Percentiles rank a stretch among this genome's conserved stretches.
Evolutionary conservation across 2,888 invertebrate species (phyloP).

Genomic region (Clivina fossor): DNA sequence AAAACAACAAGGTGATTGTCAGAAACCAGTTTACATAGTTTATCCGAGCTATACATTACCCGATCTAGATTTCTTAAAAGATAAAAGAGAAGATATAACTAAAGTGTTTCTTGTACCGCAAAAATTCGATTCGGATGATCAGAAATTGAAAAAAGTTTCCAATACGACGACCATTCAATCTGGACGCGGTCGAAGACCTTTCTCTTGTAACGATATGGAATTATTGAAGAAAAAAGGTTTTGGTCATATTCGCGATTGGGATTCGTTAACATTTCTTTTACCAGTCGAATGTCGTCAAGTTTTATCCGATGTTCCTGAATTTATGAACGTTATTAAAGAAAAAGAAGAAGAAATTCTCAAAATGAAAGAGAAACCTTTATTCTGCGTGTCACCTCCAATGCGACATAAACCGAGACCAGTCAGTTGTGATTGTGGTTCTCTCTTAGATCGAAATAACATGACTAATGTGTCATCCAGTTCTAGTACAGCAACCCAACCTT

Average conservation of each 20-base stretch:
- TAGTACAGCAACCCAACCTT: conserved; percentile 76
- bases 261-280: conserved; percentile 83
- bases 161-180: not conserved
- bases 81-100: conserved; percentile 50
- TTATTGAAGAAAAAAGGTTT: conserved; percentile 77
- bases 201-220: conserved; percentile 82
- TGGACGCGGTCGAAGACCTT: conserved; percentile 63
- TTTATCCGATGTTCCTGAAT: conserved; percentile 77
- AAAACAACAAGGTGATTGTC: conserved; percentile 54
- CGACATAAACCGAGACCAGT: conserved; percentile 58
- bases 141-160: conserved; percentile 19
- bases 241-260: conserved; percentile 89
- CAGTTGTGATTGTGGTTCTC: conserved; percentile 60
- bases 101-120: conserved; percentile 53
- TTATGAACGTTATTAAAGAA: conserved; percentile 65
- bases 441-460: conserved; percentile 56
- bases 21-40: conserved; percentile 83
- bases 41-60: conserved; percentile 91
- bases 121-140: conserved; percentile 43
- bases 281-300: conserved; percentile 82
- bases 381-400: conserved; percentile 59
- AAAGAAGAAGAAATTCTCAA: conserved; percentile 53
- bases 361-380: conserved; percentile 57
- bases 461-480: conserved; percentile 67
- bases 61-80: conserved; percentile 78